A percentile compares a stretch with the other conserved stretches of the same genome.
These are phyloP conservation scores for Salticus scenicus DNA, from an alignment of 2,888 invertebrate genomes.

Conservation along the genomic window DNA sequence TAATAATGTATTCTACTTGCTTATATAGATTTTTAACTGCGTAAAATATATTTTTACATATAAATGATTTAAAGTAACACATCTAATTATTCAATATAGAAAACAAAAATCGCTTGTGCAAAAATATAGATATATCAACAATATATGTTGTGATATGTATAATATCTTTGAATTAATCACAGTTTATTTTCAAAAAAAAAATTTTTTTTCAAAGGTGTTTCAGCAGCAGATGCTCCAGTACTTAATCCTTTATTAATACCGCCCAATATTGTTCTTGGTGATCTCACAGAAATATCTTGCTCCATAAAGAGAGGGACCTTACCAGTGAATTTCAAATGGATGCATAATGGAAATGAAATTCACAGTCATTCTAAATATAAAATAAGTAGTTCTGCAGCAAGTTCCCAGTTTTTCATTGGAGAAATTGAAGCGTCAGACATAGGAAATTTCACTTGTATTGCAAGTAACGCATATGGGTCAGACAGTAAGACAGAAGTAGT, in stretches of 20 bases:
- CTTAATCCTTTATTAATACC: constrained; percentile 48
- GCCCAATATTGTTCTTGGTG: constrained; percentile 43
- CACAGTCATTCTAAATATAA: constrained; percentile 14
- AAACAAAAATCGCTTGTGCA: too few relatives aligned
- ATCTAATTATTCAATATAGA: too few relatives aligned
- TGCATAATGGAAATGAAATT: constrained; percentile 33
- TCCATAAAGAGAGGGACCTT: constrained; percentile 49
- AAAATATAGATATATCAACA: too few relatives aligned
- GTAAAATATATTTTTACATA: too few relatives aligned
- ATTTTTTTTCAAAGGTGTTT: too few relatives aligned
- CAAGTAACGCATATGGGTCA: constrained; percentile 30
- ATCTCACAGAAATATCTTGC: constrained; percentile 36
- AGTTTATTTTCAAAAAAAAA: too few relatives aligned
- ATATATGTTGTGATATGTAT: too few relatives aligned
- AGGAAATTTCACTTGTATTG: constrained; percentile 66
- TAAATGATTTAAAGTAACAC: too few relatives aligned
- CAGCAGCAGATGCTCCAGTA: constrained; percentile 13
- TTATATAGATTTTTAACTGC: too few relatives aligned
- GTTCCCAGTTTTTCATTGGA: constrained; percentile 30
- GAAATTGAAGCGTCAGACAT: constrained; percentile 41
- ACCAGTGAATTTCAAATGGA: constrained; percentile 53
- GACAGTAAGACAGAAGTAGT: constrained; percentile 33
- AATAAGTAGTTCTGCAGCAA: constrained; percentile 20
- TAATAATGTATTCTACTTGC: too few relatives aligned
- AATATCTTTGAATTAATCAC: too few relatives aligned